Conservation (phyloP, 2,797 vertebrate genomes). For the Danio albolineatus region DNA sequence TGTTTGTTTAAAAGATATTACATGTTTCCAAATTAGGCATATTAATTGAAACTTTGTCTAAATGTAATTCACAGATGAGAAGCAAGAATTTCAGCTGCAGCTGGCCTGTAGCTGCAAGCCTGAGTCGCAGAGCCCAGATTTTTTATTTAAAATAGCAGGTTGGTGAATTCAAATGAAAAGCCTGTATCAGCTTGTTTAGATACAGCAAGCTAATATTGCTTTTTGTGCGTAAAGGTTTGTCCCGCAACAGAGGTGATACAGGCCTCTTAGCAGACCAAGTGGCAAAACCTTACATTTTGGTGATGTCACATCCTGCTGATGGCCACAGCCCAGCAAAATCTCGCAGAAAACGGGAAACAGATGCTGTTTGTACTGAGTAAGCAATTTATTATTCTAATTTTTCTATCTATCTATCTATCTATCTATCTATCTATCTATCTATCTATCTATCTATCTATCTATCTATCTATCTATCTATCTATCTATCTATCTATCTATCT, state of each 20-base stretch:
- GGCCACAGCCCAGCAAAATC: slow-evolving; percentile 68
- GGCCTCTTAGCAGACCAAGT: fast-evolving
- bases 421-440: too few relatives aligned
- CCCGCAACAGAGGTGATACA: slow-evolving; percentile 74
- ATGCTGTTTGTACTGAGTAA: slow-evolving; percentile 84
- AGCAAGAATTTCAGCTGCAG: slow-evolving; percentile 62
- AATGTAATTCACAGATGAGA: slow-evolving; percentile 43
- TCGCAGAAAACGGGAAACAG: slow-evolving; percentile 81
- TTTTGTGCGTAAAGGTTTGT: slow-evolving; percentile 61
- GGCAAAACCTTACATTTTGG: slow-evolving; percentile 80
- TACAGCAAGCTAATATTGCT: background rate
- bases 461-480: too few relatives aligned
- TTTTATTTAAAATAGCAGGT: slow-evolving; percentile 63
- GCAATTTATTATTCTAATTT: slow-evolving; percentile 44
- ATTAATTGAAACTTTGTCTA: background rate
- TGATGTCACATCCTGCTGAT: slow-evolving; percentile 86
- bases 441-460: too few relatives aligned
- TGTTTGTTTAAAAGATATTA: background rate
- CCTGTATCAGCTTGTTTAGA: background rate
- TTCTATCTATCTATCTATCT: too few relatives aligned
- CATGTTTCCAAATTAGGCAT: background rate
- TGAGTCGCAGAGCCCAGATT: background rate
- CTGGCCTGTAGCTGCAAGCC: slow-evolving; percentile 51
- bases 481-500: too few relatives aligned
- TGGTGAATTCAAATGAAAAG: slow-evolving; percentile 23